Conservation (phyloP, 2,888 invertebrate species). For the Pachydiplax longipennis region DNA sequence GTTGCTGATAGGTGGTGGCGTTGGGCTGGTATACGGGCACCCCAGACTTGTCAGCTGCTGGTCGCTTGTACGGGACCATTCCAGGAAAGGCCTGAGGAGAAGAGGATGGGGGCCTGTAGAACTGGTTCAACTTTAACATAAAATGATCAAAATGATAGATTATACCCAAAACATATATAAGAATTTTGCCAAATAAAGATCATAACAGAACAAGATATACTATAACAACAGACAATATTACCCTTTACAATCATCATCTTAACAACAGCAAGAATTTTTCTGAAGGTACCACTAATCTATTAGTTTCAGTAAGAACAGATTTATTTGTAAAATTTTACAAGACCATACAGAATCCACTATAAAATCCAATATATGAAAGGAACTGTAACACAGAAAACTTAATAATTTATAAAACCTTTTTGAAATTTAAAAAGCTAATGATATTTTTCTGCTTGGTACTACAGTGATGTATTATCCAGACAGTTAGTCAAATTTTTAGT, state of each 20-base stretch:
- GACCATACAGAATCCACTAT: too few relatives aligned
- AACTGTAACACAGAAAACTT: too few relatives aligned
- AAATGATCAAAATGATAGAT: not conserved
- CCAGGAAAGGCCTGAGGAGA: constrained; percentile 85
- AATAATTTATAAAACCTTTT: not conserved
- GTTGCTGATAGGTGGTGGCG: constrained; percentile 91
- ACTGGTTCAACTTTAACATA: not conserved
- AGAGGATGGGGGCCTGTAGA: constrained; percentile 17
- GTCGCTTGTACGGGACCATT: constrained; percentile 95
- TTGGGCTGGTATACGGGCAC: constrained; percentile 93
- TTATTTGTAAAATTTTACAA: too few relatives aligned
- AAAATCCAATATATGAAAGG: too few relatives aligned
- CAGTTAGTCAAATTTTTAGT: too few relatives aligned
- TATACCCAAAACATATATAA: not conserved
- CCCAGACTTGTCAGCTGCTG: constrained; percentile 95
- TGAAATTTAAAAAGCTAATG: not conserved
- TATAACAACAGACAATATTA: not conserved
- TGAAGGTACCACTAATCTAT: too few relatives aligned
- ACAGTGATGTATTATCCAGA: too few relatives aligned
- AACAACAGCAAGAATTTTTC: too few relatives aligned
- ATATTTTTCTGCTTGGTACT: not conserved
- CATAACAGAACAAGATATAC: not conserved
- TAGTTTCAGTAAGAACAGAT: too few relatives aligned
- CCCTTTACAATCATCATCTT: not conserved
- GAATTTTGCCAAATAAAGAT: not conserved